phyloP scores from a whole-genome alignment of 1,140 invertebrate genomes.

The Hycleus cichorii region DNA sequence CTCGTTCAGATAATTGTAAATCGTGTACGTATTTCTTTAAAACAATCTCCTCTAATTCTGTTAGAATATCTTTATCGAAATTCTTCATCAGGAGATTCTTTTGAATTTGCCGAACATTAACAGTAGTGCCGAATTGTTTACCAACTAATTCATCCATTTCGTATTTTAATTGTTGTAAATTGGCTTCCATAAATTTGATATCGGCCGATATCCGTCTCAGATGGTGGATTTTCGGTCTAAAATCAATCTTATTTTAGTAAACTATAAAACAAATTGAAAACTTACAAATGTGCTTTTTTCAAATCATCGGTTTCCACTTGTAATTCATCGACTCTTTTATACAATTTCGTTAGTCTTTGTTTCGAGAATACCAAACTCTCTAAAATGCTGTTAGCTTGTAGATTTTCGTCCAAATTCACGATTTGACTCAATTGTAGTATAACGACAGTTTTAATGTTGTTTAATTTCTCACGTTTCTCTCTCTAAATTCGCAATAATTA shows the following conservation, averaged over 20 bases:
- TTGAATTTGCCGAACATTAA: conserved; percentile 50
- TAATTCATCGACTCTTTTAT: conserved; percentile 55
- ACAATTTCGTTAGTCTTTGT: conserved; percentile 46
- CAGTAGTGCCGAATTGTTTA: conserved; percentile 49
- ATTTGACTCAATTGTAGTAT: conserved; percentile 59
- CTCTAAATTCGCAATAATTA: conserved; percentile 39
- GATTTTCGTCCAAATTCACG: conserved; percentile 48
- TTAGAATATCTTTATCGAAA: conserved; percentile 33
- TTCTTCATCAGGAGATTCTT: conserved; percentile 47
- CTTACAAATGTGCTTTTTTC: conserved; percentile 44
- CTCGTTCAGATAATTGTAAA: conserved; percentile 43
- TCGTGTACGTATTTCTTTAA: conserved; percentile 48
- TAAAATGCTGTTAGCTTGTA: conserved; percentile 46
- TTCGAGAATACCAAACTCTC: conserved; percentile 58
- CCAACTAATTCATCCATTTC: conserved; percentile 47
- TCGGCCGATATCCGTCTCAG: conserved; percentile 49
- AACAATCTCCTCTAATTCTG: conserved; percentile 49
- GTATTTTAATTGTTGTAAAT: conserved; percentile 45
- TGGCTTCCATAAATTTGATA: conserved; percentile 47
- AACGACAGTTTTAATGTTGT: conserved; percentile 57
- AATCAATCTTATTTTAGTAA: too few relatives aligned
- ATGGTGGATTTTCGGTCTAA: conserved; percentile 46
- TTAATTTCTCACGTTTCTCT: conserved; percentile 52
- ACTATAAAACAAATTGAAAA: too few relatives aligned
- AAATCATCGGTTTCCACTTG: conserved; percentile 54